These are phyloP conservation scores for Scyliorhinus canicula DNA, from an alignment of 2,797 vertebrate genomes.

Conservation along the genomic window DNA sequence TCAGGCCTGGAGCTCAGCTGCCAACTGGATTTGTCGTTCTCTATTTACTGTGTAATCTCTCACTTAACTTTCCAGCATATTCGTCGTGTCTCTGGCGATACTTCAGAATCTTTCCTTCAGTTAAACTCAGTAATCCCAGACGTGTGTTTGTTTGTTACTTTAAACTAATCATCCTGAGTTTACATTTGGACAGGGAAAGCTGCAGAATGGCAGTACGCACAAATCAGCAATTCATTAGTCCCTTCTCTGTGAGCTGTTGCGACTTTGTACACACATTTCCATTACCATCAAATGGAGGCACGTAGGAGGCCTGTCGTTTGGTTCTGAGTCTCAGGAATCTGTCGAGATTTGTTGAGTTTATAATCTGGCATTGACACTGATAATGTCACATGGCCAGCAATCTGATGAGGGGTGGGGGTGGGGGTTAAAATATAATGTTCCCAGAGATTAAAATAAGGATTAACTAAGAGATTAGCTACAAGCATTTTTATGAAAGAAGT, in stretches of 20 bases:
- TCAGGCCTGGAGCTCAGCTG: not conserved
- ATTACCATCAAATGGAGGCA: not conserved
- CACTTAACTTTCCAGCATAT: slow-evolving; percentile 9
- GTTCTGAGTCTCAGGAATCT: not conserved
- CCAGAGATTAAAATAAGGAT: not conserved
- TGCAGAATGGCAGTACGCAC: not conserved
- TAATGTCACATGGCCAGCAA: not conserved
- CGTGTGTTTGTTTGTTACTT: not conserved
- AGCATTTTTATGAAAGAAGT: not conserved
- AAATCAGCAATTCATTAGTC: not conserved
- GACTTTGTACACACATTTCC: not conserved
- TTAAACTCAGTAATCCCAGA: not conserved
- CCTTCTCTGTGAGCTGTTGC: not conserved
- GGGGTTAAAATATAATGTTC: not conserved
- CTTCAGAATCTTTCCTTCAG: slow-evolving; percentile 3
- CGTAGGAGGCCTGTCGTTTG: not conserved
- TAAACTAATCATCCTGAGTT: not conserved
- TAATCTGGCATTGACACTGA: not conserved
- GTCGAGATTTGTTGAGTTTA: not conserved
- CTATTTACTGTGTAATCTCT: not conserved
- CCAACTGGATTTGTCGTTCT: not conserved
- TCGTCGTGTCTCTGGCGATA: not conserved
- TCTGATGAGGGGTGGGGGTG: not conserved
- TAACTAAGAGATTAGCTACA: not conserved
- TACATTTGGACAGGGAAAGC: not conserved